These are phyloP conservation scores for Hydraecia micacea DNA, from an alignment of 2,888 invertebrate species.

Conservation along the genomic window DNA sequence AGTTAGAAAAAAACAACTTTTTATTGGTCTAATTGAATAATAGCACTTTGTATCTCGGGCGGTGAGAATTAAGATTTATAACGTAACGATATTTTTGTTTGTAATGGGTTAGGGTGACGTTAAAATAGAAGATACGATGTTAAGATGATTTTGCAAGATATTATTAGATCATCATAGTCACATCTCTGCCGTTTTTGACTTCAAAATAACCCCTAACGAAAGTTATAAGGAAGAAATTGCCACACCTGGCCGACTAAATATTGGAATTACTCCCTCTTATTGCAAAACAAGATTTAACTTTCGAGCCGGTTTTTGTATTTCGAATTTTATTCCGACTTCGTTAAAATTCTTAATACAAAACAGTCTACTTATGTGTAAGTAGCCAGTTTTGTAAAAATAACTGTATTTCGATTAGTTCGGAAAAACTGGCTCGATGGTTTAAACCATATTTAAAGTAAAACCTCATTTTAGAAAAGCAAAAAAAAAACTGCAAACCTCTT, in stretches of 20 bases:
- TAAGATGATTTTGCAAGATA: background rate
- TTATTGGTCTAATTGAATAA: conserved; percentile 66
- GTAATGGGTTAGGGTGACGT: conserved; percentile 26
- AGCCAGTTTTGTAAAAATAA: background rate
- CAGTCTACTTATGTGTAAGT: too few relatives aligned
- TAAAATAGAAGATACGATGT: background rate
- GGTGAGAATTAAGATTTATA: conserved; percentile 57
- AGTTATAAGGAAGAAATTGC: background rate
- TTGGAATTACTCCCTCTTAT: background rate
- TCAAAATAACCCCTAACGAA: background rate
- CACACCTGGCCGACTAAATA: background rate
- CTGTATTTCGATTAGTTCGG: background rate
- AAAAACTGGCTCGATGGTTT: background rate
- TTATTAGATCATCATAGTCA: background rate
- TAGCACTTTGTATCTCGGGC: conserved; percentile 26
- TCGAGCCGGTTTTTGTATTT: background rate
- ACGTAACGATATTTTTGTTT: conserved; percentile 38
- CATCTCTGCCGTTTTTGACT: background rate
- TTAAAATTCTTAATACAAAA: background rate
- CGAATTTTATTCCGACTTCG: background rate
- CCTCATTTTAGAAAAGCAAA: background rate
- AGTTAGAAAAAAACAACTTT: conserved; percentile 48
- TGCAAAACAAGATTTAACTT: background rate
- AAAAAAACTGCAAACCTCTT: background rate
- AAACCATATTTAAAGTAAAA: background rate